Conservation (phyloP, 2,888 invertebrate genomes). For the Pristionchus arcanus region DNA sequence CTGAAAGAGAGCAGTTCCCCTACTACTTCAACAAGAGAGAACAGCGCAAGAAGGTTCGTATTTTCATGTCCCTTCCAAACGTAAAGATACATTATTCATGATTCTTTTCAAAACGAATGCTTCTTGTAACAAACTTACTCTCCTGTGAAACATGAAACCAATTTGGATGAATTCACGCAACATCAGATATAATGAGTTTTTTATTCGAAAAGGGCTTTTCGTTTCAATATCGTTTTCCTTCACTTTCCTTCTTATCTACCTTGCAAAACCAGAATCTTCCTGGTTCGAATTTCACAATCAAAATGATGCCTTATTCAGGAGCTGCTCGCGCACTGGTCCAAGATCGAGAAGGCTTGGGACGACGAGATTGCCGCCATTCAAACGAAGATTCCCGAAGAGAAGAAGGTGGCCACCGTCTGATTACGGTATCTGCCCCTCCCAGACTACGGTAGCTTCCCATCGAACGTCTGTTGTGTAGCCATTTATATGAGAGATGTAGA, state of each 20-base stretch:
- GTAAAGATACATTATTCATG: too few relatives aligned
- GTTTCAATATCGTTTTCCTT: too few relatives aligned
- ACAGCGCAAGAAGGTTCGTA: slow-evolving; percentile 73
- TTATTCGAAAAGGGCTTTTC: too few relatives aligned
- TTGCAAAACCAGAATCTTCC: too few relatives aligned
- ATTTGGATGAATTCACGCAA: too few relatives aligned
- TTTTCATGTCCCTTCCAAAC: not conserved
- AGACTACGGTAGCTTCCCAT: not conserved
- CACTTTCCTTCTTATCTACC: too few relatives aligned
- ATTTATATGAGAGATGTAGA: slow-evolving; percentile 48
- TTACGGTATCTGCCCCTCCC: not conserved
- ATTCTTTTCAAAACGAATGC: too few relatives aligned
- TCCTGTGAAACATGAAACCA: too few relatives aligned
- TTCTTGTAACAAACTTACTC: too few relatives aligned
- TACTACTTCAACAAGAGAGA: slow-evolving; percentile 79
- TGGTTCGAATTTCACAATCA: too few relatives aligned
- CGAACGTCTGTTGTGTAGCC: slow-evolving; percentile 43
- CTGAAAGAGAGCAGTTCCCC: slow-evolving; percentile 78
- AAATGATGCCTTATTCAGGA: slow-evolving; percentile 61
- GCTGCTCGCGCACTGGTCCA: slow-evolving; percentile 78
- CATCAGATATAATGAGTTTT: too few relatives aligned
- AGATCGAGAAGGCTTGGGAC: slow-evolving; percentile 79
- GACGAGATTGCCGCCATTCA: slow-evolving; percentile 76
- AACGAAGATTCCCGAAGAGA: slow-evolving; percentile 70
- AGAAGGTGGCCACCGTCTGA: slow-evolving; percentile 53